Conservation (phyloP, 1,140 invertebrate species). For the Drosophila rufa region DNA sequence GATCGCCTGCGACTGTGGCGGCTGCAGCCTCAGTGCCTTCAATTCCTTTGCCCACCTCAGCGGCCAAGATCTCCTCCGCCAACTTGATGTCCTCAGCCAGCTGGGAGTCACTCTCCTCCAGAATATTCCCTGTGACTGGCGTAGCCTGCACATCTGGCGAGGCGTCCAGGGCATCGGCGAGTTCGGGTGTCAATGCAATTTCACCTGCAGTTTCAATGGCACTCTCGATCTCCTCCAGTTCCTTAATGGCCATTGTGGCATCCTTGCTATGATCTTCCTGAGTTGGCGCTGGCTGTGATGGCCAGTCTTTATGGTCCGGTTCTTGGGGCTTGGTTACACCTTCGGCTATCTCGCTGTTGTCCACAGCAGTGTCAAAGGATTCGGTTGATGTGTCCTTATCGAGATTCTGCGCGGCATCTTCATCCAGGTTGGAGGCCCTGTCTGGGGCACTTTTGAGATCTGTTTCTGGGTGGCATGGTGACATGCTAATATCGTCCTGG, state of each 20-base stretch:
- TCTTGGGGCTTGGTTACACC: not conserved
- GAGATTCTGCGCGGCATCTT: not conserved
- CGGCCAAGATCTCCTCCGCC: constrained; percentile 42
- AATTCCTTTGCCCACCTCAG: constrained; percentile 32
- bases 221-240: not conserved
- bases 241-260: constrained; percentile 6
- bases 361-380: constrained; percentile 14
- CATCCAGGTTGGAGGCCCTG: not conserved
- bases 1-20: not conserved
- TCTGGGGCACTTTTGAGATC: constrained; percentile 25
- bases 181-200: constrained; percentile 9
- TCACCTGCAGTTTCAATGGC: not conserved
- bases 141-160: not conserved
- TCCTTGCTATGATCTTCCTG: not conserved
- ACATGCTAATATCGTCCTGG: constrained; percentile 3
- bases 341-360: not conserved
- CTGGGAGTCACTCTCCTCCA: constrained; percentile 33
- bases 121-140: not conserved
- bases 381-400: constrained; percentile 10
- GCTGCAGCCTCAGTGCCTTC: constrained; percentile 11
- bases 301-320: not conserved
- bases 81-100: constrained; percentile 43
- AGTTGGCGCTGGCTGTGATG: not conserved
- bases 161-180: not conserved
- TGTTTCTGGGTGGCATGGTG: not conserved